phyloP scores from a whole-genome alignment of 1,140 invertebrate genomes.

The Choristoneura fumiferana region DNA sequence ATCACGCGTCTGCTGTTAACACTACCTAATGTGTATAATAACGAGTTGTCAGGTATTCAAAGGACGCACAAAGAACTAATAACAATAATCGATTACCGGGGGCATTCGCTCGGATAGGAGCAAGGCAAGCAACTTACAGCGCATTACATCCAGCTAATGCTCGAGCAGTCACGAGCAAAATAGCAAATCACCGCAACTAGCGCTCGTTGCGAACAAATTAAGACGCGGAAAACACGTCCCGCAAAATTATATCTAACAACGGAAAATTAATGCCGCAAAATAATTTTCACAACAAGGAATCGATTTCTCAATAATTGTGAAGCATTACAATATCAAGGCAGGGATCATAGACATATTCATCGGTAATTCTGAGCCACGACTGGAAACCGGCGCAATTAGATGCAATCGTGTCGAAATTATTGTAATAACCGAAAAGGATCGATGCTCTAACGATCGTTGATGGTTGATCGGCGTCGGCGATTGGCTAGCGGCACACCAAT shows the following conservation, averaged over 20 bases:
- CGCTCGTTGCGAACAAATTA: constrained; percentile 40
- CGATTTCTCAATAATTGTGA: constrained; percentile 56
- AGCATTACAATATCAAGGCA: constrained; percentile 52
- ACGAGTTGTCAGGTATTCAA: too few species aligned
- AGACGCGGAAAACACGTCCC: constrained; percentile 52
- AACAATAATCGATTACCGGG: too few species aligned
- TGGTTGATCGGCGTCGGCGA: constrained; percentile 39
- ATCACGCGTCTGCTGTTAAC: too few species aligned
- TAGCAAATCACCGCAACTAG: constrained; percentile 1
- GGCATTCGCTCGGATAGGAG: too few species aligned
- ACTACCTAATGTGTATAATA: too few species aligned
- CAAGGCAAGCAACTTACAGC: not conserved
- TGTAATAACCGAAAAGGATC: constrained; percentile 77
- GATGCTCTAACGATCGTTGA: constrained; percentile 61
- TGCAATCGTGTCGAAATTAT: constrained; percentile 72
- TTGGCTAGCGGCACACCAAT: constrained; percentile 65
- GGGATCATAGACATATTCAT: constrained; percentile 39
- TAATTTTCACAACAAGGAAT: constrained; percentile 58
- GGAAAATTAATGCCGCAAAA: constrained; percentile 54
- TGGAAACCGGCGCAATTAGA: constrained; percentile 70
- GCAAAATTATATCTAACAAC: constrained; percentile 59
- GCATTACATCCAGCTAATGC: not conserved
- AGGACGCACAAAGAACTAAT: too few species aligned
- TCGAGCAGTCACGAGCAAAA: not conserved
- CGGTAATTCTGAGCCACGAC: constrained; percentile 49